These are phyloP conservation scores for Cladopsammia gracilis DNA, from an alignment of 64 coral and sea anemone genomes.

Conservation along the genomic window DNA sequence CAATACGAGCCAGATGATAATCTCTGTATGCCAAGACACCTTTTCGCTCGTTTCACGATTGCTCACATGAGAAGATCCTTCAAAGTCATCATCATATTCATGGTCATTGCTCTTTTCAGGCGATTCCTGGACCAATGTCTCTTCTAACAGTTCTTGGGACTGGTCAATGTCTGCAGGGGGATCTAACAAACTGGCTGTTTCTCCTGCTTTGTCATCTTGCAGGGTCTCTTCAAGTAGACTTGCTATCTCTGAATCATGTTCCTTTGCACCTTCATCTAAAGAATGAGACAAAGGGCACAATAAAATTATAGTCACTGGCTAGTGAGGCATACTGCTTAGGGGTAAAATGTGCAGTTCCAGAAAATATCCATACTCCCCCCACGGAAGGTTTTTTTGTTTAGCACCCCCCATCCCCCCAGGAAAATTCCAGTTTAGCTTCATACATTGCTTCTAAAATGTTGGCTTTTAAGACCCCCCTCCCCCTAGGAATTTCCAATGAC, in stretches of 20 bases:
- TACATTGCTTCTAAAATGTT: too few species aligned
- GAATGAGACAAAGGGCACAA: too few species aligned
- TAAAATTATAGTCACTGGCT: too few species aligned
- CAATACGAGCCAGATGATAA: too few species aligned
- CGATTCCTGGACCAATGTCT: constrained; percentile 69
- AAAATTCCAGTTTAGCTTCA: too few species aligned
- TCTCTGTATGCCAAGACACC: neutral
- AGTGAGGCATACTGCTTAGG: too few species aligned
- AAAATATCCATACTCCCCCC: too few species aligned
- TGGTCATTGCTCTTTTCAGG: constrained; percentile 17
- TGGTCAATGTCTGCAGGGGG: constrained; percentile 56
- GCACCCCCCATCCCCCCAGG: too few species aligned
- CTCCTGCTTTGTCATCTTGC: constrained; percentile 32
- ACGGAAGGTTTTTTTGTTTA: too few species aligned
- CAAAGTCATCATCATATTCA: constrained; percentile 88
- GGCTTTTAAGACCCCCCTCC: too few species aligned
- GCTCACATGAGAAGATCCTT: constrained; percentile 3
- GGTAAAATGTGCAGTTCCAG: too few species aligned
- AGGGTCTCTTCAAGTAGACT: constrained; percentile 75
- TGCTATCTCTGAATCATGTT: constrained; percentile 66
- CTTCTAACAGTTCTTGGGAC: constrained; percentile 42
- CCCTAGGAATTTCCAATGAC: too few species aligned
- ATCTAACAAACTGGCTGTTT: constrained; percentile 68
- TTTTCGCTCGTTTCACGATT: constrained; percentile 14
- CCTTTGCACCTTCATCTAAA: constrained; percentile 55